Evolutionary conservation across 2,888 invertebrate genomes (phyloP).

Genomic region (Junonia oenone): DNA sequence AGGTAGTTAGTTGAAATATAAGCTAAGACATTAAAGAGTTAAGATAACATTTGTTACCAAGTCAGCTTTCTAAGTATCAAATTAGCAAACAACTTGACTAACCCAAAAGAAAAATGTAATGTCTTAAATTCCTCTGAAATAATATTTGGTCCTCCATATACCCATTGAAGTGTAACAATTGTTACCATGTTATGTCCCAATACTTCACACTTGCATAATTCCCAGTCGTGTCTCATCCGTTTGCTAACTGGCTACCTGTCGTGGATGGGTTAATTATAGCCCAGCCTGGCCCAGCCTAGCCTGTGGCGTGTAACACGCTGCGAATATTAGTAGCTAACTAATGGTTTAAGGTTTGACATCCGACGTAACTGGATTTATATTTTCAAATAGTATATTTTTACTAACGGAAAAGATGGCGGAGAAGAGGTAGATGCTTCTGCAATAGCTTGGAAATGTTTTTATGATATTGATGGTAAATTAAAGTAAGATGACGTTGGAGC

Average conservation of each 20-base stretch:
- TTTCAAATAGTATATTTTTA: neutral
- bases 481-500: too few relatives aligned
- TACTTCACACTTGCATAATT: constrained; percentile 5
- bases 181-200: neutral
- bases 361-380: neutral
- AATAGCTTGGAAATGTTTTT: too few relatives aligned
- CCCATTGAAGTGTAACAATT: too few relatives aligned
- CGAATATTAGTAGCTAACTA: neutral
- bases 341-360: neutral
- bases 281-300: constrained; percentile 12
- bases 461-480: too few relatives aligned
- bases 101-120: too few relatives aligned
- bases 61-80: too few relatives aligned
- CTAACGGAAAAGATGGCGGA: neutral
- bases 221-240: constrained; percentile 14
- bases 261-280: constrained; percentile 15
- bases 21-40: too few relatives aligned
- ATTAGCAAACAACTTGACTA: too few relatives aligned
- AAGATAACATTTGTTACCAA: too few relatives aligned
- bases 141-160: too few relatives aligned
- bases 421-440: neutral
- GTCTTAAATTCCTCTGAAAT: too few relatives aligned
- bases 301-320: constrained; percentile 9
- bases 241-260: constrained; percentile 16
- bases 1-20: too few relatives aligned